Evolutionary conservation across 2,888 invertebrate genomes (phyloP), one percentile per base, ranked within the genome.

Genomic region (Nomada lathburiana): DNA sequence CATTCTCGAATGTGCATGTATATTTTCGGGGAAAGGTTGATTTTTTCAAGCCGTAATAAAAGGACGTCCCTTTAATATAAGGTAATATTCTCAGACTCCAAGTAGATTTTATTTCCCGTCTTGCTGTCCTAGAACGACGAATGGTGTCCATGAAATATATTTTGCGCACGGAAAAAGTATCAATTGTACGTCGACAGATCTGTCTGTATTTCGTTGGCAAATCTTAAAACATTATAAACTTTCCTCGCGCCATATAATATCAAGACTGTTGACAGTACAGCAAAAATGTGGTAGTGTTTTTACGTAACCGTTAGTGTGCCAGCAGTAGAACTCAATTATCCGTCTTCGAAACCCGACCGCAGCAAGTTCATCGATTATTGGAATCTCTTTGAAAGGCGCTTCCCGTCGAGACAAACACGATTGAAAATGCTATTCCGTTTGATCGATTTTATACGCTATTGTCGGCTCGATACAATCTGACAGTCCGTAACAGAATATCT

Each of bases 401-500:
- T 57, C 9, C 53, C 42, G 26, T 9, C 18, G 42, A 63, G 62
- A 73, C 73, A 65, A 65, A 73, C 55, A 55, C 65, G 65, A 65
- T 47, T 44, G 73, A 64, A 73, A 73, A 73, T 20, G 55, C 44
- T 55, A 47, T 57, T 65, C 55, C 65, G 44, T 57, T 57, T 44
- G 73, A 73, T 73, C 73, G 55, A 65, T 73, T 73, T 65, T 65
- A 65, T 47, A 55, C 16, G 3, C 36, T 64, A 55, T 57, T 71
- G 53, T 53, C 62, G 20, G 29, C 36, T 10, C 16, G 73, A 73
- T 53, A 67, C 73, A 60, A 53, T 73, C 74, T 47, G 67, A 36
- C 53, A 50, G 47, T 23, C 23, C 20, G 16, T 20, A 18, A 20
- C 74, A 55, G 78, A 71, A 71, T 71, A 47, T 71, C 65, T 59